Evolutionary conservation across 2,888 invertebrate species (phyloP).

Genomic region (Eristalinus sepulchralis): DNA sequence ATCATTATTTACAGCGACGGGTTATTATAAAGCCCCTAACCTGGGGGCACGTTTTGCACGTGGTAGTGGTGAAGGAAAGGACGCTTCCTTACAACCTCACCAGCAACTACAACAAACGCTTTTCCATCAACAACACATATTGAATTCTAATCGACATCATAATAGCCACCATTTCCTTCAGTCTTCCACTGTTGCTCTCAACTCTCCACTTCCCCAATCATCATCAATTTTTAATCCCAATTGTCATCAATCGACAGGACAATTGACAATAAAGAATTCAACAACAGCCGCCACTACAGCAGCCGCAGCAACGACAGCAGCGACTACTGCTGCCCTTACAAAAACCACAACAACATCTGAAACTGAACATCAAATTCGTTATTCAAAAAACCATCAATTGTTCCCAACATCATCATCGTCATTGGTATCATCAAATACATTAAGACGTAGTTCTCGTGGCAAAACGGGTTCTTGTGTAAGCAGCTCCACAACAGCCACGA

Average conservation of each 20-base stretch:
- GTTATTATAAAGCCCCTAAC: conserved; percentile 78
- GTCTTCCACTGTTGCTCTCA: conserved; percentile 7
- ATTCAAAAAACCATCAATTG: conserved; percentile 48
- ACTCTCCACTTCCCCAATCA: conserved; percentile 1
- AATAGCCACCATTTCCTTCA: conserved; percentile 14
- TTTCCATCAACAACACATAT: conserved; percentile 75
- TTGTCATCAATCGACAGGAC: conserved; percentile 75
- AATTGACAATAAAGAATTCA: not conserved
- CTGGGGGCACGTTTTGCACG: conserved; percentile 79
- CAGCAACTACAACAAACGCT: conserved; percentile 75
- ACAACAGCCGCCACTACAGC: not conserved
- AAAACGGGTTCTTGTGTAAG: conserved; percentile 82
- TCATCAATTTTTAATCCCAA: conserved; percentile 83
- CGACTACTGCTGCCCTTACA: not conserved
- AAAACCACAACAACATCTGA: conserved; percentile 30
- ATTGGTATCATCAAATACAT: conserved; percentile 75
- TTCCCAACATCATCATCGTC: conserved; percentile 67
- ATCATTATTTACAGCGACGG: conserved; percentile 78
- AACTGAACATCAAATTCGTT: conserved; percentile 54
- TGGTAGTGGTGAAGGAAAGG: conserved; percentile 75
- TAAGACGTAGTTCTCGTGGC: conserved; percentile 81
- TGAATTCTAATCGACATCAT: conserved; percentile 14
- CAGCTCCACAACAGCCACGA: conserved; percentile 75
- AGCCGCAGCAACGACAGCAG: not conserved
- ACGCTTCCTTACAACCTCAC: conserved; percentile 71